Evolutionary conservation across 2,113 vertebrate genomes (phyloP).

Genomic region (Zapus hudsonius): DNA sequence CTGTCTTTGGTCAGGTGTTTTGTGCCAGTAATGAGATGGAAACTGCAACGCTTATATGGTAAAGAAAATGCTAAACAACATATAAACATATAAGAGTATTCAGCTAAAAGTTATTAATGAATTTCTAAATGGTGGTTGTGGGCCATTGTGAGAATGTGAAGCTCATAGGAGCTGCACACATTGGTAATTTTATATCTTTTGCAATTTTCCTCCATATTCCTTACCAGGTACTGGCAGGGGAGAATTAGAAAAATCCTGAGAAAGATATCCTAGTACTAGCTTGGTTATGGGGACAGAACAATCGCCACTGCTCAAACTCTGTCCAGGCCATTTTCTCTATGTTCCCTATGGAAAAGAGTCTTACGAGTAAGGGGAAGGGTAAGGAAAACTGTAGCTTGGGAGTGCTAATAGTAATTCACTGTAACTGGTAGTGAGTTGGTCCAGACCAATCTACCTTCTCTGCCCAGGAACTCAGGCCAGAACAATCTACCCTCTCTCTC

Average conservation of each 20-base stretch:
- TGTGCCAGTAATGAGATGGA: no score
- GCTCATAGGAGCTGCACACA: neutral
- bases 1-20: no score
- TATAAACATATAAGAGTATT: slow-evolving; percentile 1
- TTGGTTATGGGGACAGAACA: neutral
- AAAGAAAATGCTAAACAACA: slow-evolving; percentile 23
- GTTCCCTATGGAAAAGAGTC: neutral
- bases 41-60: neutral
- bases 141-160: slow-evolving; percentile 13
- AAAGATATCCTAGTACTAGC: slow-evolving; percentile 16
- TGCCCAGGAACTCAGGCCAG: neutral
- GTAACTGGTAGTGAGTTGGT: neutral
- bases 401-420: slow-evolving; percentile 21
- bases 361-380: neutral
- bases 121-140: neutral
- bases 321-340: neutral
- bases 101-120: slow-evolving; percentile 29
- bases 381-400: neutral
- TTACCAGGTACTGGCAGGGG: neutral
- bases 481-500: neutral
- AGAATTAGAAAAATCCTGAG: slow-evolving; percentile 12
- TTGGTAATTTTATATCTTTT: neutral
- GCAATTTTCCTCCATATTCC: slow-evolving; percentile 14
- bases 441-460: neutral
- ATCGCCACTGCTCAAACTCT: slow-evolving; percentile 3